Percentiles rank a stretch among this genome's conserved stretches.
phyloP scores from a whole-genome alignment of 2,888 invertebrate species.

The Macrosoma leucophasiata region DNA sequence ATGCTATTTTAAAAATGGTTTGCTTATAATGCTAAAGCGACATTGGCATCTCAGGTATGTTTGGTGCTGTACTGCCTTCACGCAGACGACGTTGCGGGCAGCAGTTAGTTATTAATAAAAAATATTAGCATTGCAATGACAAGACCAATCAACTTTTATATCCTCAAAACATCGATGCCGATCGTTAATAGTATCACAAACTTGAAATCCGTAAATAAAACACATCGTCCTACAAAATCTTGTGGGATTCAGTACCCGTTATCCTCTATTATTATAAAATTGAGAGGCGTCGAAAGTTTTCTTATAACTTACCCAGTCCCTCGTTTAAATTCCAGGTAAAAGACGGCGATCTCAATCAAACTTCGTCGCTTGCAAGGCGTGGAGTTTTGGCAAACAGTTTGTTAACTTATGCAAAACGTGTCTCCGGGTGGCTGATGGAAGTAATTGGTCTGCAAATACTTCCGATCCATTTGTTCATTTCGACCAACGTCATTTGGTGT shows the following conservation, averaged over 20 bases:
- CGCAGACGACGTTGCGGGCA: not conserved
- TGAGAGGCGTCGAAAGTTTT: conserved; percentile 48
- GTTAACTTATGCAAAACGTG: conserved; percentile 40
- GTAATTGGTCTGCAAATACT: conserved; percentile 20
- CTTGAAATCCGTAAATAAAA: conserved; percentile 20
- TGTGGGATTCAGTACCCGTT: conserved; percentile 22
- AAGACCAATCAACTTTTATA: not conserved
- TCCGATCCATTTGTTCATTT: too few species aligned
- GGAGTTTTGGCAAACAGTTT: conserved; percentile 45
- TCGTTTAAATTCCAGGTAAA: conserved; percentile 57
- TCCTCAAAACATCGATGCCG: too few species aligned
- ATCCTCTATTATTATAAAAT: conserved; percentile 54
- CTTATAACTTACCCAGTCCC: conserved; percentile 44
- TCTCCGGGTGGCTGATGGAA: conserved; percentile 19
- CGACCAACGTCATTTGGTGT: too few species aligned
- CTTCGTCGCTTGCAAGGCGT: conserved; percentile 45
- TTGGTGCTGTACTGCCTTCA: too few species aligned
- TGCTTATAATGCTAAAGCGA: too few species aligned
- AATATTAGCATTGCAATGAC: not conserved
- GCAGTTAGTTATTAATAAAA: not conserved
- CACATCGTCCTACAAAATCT: conserved; percentile 21
- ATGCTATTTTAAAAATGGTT: too few species aligned
- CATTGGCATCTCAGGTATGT: too few species aligned
- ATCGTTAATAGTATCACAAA: conserved; percentile 15
- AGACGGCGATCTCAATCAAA: conserved; percentile 59